Evolutionary conservation across 2,113 vertebrate genomes (phyloP), one percentile per base, ranked within the genome.

Genomic region (Paraplagusia blochii): DNA sequence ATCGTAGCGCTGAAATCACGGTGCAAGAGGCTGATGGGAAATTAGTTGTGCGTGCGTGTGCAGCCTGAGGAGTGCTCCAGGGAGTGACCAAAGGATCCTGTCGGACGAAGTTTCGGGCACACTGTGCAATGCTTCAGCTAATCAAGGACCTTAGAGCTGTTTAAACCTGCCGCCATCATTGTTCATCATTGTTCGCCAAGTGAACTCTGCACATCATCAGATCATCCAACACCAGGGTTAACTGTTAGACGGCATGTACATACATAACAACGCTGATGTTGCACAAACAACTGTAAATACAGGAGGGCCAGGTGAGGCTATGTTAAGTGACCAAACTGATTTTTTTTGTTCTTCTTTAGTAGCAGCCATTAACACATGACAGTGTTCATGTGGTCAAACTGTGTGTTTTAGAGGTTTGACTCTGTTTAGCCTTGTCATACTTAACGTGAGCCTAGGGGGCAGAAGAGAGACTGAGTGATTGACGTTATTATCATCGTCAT

Each of bases 261-360:
- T 92, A 91, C 86, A 87, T 91, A 90, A 84, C 79, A 85, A 92
- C 89, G 91, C 91, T 88, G 81, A 93, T 83, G 80, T 94, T 95
- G 93, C 94, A 95, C 93, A 94, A 89, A 89, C 79, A 80, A 74
- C 64, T 78, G 92, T 94, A 94, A 89, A 94, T 91, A 93, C 56
- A 74, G 16, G 76, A 92, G 84, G 80, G 58, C 22, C 59, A 70
- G 66, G 81, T 76, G 85, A 90, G 76, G 58, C 69, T 92, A 85
- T 89, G 86, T 90, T 86, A 90, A 87, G 89, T 87, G 88, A 90
- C 90, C 82, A 88, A 85, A 79, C 74, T 47, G 22, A 69, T 11
- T 64, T 8, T 45, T 52, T 49, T 54, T 39, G 43, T 56, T 35
- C 16, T 77, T 63, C 51, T 13, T 64, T 54, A 49, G 72, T 82